Evolutionary conservation across 1,140 invertebrate species (phyloP).

Genomic region (Habropoda laboriosa): DNA sequence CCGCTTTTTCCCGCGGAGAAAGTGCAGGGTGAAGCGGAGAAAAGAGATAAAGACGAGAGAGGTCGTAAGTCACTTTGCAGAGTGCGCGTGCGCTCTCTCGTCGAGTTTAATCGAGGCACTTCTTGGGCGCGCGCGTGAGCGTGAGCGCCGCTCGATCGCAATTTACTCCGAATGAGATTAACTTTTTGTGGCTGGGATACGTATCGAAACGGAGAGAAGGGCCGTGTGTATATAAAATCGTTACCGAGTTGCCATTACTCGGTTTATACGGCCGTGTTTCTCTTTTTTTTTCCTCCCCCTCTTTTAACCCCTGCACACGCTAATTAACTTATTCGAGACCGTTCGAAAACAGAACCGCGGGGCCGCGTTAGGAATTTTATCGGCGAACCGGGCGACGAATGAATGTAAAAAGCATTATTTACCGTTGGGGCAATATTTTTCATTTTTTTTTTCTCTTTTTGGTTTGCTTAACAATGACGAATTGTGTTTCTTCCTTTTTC

Average conservation of each 20-base stretch:
- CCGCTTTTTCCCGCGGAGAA: too few relatives aligned
- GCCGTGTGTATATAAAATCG: slow-evolving; percentile 24
- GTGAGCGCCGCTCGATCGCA: slow-evolving; percentile 37
- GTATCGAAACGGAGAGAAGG: slow-evolving; percentile 1
- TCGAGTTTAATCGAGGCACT: slow-evolving; percentile 35
- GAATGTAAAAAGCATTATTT: not conserved
- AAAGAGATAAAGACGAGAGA: not conserved
- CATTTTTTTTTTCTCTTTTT: not conserved
- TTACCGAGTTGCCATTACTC: not conserved
- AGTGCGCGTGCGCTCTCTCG: slow-evolving; percentile 6
- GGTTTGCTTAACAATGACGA: not conserved
- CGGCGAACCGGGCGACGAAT: not conserved
- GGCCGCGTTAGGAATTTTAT: not conserved
- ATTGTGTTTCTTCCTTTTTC: not conserved
- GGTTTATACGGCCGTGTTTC: slow-evolving; percentile 9
- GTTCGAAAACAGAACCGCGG: slow-evolving; percentile 33
- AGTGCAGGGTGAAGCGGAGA: not conserved
- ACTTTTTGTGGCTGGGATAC: slow-evolving; percentile 28
- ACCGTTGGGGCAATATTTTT: not conserved
- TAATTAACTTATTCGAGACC: slow-evolving; percentile 44
- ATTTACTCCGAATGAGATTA: slow-evolving; percentile 44
- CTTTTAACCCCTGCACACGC: not conserved
- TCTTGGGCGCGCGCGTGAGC: slow-evolving; percentile 19
- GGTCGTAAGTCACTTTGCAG: slow-evolving; percentile 30
- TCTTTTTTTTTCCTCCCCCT: not conserved